Conservation (phyloP, 2,113 vertebrate genomes). For the Antidorcas marsupialis region DNA sequence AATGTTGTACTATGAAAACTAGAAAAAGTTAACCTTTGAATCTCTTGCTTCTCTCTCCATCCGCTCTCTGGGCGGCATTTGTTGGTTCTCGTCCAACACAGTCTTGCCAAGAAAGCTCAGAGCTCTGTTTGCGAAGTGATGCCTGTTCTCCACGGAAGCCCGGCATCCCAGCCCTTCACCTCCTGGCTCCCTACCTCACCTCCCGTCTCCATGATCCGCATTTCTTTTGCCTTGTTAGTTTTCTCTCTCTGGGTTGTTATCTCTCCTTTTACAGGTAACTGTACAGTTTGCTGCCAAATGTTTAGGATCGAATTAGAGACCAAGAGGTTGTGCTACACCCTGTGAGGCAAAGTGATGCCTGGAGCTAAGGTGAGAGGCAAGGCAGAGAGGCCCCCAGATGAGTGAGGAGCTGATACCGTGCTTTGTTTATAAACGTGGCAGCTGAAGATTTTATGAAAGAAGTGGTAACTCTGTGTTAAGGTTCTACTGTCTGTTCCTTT, state of each 20-base stretch:
- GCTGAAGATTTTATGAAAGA: neutral
- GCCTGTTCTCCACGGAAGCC: neutral
- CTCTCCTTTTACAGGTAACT: neutral
- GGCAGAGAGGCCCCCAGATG: neutral
- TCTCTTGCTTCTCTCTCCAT: neutral
- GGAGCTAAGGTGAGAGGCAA: neutral
- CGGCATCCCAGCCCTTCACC: neutral
- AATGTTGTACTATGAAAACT: neutral
- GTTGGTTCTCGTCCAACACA: neutral
- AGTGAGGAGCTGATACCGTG: too few species aligned
- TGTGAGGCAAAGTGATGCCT: neutral
- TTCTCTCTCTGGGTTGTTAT: neutral
- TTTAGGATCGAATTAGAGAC: neutral
- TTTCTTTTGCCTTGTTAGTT: neutral
- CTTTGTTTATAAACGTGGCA: neutral
- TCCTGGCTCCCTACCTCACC: neutral
- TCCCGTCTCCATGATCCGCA: neutral
- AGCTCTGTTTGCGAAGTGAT: accelerated
- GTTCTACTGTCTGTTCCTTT: neutral
- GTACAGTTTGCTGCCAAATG: neutral
- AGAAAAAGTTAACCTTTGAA: neutral
- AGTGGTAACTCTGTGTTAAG: accelerated
- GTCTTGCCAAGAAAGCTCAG: neutral
- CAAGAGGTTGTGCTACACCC: neutral
- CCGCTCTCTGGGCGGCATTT: neutral